Evolutionary conservation across 2,797 vertebrate genomes (phyloP), one percentile per base, ranked within the genome.

Genomic region (Pogoniulus pusillus): DNA sequence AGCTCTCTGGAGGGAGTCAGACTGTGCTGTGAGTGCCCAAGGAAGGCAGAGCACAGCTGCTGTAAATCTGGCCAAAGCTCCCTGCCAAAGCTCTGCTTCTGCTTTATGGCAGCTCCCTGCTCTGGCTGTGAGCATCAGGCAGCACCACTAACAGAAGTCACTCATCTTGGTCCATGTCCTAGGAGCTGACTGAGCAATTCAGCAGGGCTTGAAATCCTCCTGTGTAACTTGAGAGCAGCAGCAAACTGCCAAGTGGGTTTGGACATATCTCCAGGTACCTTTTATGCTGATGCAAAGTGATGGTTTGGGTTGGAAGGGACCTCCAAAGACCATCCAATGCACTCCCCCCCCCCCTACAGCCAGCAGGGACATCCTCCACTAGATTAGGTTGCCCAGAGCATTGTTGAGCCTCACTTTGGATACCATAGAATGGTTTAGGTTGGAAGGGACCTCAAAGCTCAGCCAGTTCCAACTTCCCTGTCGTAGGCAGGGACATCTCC

Each of bases 11-110:
- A 39, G 57, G 37, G 9, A 53, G 12, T 23, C 45, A 22, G 43
- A 4, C 55, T 53, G 29, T 43, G 37, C 73, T 5, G 20, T 5
- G 20, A 17, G 45, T 4, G 34, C 76, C 51, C 34, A 4, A 9
- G 43, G 66, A 51, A 23, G 59, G 30, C 76, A 35, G 57, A 51
- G 34, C 17, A 8, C 49, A 18, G 0, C 30, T 62, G 80, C 73
- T 54, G 37, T 34, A 58, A 75, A 75, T 41, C 47, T 19, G 41
- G 26, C 16, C 9, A 51, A 29, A 82, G 29, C n/a, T 16, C 4
- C 29, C 53, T 53, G 62, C 11, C 58, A 32, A 15, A 66, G 29
- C 59, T 17, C 0, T 29, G 2, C 0, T 5, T 6, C 2, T 34
- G 37, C 6, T 54, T 59, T 59, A 29, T 7, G 8, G 82, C 59